Percentiles rank a stretch among this genome's conserved stretches.
These are phyloP conservation scores for Gracilinanus agilis DNA, from an alignment of 2,113 vertebrate species.

Conservation along the genomic window DNA sequence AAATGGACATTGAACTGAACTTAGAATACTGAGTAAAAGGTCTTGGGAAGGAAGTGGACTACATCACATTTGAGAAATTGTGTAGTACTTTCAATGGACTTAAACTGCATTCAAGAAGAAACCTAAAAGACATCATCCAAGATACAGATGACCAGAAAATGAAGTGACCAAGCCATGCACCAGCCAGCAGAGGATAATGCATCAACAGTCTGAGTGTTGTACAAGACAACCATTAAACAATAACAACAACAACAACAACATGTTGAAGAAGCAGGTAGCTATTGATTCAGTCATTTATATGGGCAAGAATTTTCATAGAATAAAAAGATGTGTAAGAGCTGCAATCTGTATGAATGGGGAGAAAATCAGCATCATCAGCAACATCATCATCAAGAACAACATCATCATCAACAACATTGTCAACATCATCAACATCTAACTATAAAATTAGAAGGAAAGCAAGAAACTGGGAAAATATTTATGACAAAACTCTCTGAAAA, in stretches of 20 bases:
- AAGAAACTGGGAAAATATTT: too few species aligned
- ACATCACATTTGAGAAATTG: background rate
- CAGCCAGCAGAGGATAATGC: too few species aligned
- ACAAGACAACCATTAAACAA: background rate
- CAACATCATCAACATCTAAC: too few species aligned
- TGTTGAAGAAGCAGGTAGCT: background rate
- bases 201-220: background rate
- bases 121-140: background rate
- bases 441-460: too few species aligned
- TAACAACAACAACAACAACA: background rate
- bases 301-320: background rate
- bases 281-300: background rate
- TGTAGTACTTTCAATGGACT: background rate
- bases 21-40: background rate
- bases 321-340: background rate
- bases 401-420: too few species aligned
- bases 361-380: background rate
- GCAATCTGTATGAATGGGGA: background rate
- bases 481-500: too few species aligned
- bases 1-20: background rate
- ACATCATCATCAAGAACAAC: background rate
- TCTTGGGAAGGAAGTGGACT: background rate
- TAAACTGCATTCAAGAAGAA: background rate
- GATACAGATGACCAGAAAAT: background rate
- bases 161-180: background rate